These are phyloP conservation scores for Drosophila nr. perissopoda DNA, from an alignment of 2,888 invertebrate species.

Conservation along the genomic window DNA sequence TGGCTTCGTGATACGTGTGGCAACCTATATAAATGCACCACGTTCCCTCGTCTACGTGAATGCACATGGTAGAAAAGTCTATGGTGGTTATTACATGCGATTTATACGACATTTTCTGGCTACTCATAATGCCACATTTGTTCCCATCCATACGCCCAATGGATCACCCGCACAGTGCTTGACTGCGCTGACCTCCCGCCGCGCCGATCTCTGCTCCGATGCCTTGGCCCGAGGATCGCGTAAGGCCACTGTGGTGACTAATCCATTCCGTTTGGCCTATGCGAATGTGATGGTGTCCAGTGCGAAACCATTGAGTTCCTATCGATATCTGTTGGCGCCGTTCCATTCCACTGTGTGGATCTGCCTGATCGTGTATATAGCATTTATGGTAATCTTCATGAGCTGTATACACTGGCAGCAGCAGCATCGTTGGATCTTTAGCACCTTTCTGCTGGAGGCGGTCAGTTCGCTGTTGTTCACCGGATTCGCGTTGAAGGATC, in stretches of 20 bases:
- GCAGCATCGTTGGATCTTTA: conserved; percentile 56
- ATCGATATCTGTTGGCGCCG: conserved; percentile 57
- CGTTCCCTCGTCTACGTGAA: conserved; percentile 51
- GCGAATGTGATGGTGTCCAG: conserved; percentile 62
- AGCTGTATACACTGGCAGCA: conserved; percentile 63
- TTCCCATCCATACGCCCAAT: conserved; percentile 39
- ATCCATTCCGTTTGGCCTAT: conserved; percentile 54
- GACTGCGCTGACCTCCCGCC: conserved; percentile 1
- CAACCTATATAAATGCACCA: conserved; percentile 59
- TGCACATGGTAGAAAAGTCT: conserved; percentile 23
- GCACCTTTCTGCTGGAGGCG: conserved; percentile 64
- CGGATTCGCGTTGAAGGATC: conserved; percentile 45
- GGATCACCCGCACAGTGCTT: conserved; percentile 56
- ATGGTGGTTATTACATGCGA: conserved; percentile 62
- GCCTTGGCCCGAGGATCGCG: conserved; percentile 45
- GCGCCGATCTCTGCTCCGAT: conserved; percentile 60
- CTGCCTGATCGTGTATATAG: conserved; percentile 51
- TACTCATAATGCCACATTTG: conserved; percentile 54
- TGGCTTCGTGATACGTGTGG: conserved; percentile 54
- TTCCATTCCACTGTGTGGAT: conserved; percentile 57
- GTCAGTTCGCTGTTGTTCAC: conserved; percentile 59
- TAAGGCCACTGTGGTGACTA: conserved; percentile 31
- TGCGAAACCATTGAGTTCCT: conserved; percentile 56
- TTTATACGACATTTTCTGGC: conserved; percentile 49
- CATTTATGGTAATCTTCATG: conserved; percentile 56